A percentile compares a stretch with the other conserved stretches of the same genome.
phyloP scores from a whole-genome alignment of 2,797 vertebrate genomes.

The Mionectes olivaceus region DNA sequence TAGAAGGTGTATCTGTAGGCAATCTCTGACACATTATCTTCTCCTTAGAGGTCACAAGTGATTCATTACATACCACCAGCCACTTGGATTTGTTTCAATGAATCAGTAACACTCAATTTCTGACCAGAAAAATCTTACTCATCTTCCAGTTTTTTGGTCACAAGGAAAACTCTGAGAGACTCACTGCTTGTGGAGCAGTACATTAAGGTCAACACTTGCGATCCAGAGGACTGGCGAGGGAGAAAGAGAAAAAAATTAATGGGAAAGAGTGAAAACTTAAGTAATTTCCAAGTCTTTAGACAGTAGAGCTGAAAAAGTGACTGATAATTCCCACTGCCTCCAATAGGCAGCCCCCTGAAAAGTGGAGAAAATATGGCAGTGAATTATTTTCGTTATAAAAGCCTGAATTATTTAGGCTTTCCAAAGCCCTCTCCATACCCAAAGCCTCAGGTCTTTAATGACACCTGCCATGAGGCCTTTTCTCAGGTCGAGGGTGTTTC shows the following conservation, averaged over 20 bases:
- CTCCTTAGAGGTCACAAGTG: conserved; percentile 1
- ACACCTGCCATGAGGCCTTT: neutral
- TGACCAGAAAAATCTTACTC: neutral
- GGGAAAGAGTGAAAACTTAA: neutral
- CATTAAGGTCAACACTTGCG: neutral
- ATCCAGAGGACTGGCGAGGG: neutral
- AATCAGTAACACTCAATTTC: conserved; percentile 8
- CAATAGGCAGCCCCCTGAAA: neutral
- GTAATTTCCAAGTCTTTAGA: neutral
- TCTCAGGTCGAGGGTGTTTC: neutral
- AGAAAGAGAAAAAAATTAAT: neutral
- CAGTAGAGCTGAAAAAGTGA: neutral
- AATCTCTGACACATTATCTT: conserved; percentile 3
- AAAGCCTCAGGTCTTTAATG: neutral
- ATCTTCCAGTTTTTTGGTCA: neutral
- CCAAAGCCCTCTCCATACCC: neutral
- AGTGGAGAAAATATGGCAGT: neutral
- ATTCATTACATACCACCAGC: conserved; percentile 3
- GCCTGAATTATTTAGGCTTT: neutral
- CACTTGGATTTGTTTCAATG: neutral
- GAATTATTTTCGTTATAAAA: neutral
- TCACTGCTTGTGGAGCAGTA: neutral
- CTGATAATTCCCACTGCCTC: neutral
- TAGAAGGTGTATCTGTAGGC: neutral
- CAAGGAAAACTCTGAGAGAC: neutral